Evolutionary conservation across 2,888 invertebrate genomes (phyloP).

Genomic region (Habrosyne pyritoides): DNA sequence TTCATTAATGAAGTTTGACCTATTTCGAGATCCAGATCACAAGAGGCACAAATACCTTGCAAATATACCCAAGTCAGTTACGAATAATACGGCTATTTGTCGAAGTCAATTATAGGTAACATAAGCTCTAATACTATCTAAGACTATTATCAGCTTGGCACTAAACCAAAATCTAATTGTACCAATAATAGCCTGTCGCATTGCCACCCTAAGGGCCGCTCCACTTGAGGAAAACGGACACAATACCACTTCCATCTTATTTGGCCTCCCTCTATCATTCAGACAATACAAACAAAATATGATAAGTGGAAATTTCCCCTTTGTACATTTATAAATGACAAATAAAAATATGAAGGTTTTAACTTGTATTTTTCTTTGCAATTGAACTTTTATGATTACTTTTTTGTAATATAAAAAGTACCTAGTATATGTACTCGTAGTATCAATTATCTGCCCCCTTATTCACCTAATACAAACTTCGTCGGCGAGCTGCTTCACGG

Average conservation of each 20-base stretch:
- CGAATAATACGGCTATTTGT: not conserved
- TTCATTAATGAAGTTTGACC: not conserved
- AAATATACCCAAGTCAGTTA: not conserved
- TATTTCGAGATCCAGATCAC: not conserved
- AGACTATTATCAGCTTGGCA: not conserved
- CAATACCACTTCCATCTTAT: constrained; percentile 3
- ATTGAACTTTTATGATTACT: not conserved
- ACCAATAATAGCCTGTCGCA: not conserved
- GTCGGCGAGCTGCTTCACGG: no score
- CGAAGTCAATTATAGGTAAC: not conserved
- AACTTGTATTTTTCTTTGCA: not conserved
- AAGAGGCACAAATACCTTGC: not conserved
- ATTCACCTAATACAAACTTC: no score
- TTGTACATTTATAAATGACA: not conserved
- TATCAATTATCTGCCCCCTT: no score
- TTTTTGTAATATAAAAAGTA: no score
- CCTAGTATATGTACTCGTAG: no score
- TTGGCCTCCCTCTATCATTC: constrained; percentile 5
- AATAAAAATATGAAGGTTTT: constrained; percentile 5
- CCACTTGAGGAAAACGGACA: constrained; percentile 8
- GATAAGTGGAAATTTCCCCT: constrained; percentile 4
- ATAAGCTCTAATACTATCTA: not conserved
- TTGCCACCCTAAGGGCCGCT: constrained; percentile 1
- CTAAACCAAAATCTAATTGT: not conserved
- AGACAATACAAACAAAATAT: constrained; percentile 7